phyloP scores from a whole-genome alignment of 1,140 invertebrate species.

The Drosophila bocki region DNA sequence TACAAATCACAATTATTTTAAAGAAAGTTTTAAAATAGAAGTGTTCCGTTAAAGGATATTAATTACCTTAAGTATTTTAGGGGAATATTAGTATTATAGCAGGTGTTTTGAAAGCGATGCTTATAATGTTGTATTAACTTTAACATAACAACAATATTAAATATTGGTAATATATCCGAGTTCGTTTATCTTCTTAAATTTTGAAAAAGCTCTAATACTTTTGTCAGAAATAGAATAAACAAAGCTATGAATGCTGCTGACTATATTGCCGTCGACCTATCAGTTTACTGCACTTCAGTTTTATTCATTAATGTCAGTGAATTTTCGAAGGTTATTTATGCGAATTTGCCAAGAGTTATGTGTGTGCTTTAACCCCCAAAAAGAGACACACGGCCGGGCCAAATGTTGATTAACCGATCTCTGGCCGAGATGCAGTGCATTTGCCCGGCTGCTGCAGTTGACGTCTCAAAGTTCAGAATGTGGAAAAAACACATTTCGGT shows the following conservation, averaged over 20 bases:
- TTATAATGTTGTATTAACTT: neutral
- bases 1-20: neutral
- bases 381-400: constrained; percentile 3
- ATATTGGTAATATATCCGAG: neutral
- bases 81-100: neutral
- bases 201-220: no score
- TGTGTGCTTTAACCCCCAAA: constrained; percentile 10
- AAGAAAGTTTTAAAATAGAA: neutral
- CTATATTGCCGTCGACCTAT: neutral
- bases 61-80: neutral
- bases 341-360: constrained; percentile 2
- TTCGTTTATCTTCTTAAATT: neutral
- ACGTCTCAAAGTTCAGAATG: constrained; percentile 54
- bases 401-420: constrained; percentile 50
- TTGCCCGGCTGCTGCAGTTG: constrained; percentile 37
- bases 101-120: neutral
- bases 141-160: no score
- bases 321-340: constrained; percentile 28
- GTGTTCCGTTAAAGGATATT: no score
- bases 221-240: no score
- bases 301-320: constrained; percentile 19
- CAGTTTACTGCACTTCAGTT: constrained; percentile 4
- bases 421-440: constrained; percentile 23
- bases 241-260: no score
- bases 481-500: constrained; percentile 48